phyloP scores from a whole-genome alignment of 1,140 invertebrate species.

The Drosophila sproati region DNA sequence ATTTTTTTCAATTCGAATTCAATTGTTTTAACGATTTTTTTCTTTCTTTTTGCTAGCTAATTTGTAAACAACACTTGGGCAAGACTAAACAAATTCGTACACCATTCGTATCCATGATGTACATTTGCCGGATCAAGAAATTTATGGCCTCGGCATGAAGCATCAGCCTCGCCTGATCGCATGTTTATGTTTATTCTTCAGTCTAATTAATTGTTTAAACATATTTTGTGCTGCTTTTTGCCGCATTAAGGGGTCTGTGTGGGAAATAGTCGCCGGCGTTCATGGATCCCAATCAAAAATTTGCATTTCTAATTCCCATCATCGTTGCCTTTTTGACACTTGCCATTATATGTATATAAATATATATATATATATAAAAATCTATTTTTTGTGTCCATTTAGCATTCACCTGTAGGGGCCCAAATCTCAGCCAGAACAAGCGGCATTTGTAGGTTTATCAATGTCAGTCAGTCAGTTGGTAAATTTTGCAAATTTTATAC shows the following conservation, averaged over 20 bases:
- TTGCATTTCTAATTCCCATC: conserved; percentile 23
- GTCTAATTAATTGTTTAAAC: conserved; percentile 80
- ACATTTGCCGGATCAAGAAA: conserved; percentile 29
- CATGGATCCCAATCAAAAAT: conserved; percentile 10
- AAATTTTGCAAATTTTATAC: background rate
- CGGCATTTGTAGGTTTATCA: background rate
- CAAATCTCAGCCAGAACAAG: background rate
- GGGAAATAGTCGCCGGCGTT: conserved; percentile 26
- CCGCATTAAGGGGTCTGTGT: conserved; percentile 1
- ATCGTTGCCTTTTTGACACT: conserved; percentile 38
- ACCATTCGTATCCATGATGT: conserved; percentile 12
- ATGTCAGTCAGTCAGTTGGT: background rate
- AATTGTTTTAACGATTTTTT: conserved; percentile 61
- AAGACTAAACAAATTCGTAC: conserved; percentile 73
- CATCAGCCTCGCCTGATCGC: conserved; percentile 1
- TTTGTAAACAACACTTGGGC: conserved; percentile 67
- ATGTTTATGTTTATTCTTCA: conserved; percentile 66
- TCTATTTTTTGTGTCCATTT: conserved; percentile 3
- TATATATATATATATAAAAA: background rate
- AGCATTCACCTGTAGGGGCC: background rate
- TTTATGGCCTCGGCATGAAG: conserved; percentile 43
- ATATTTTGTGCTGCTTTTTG: conserved; percentile 33
- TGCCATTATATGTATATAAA: conserved; percentile 30
- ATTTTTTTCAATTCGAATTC: conserved; percentile 37
- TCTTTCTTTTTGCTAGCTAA: conserved; percentile 49